phyloP scores from a whole-genome alignment of 2,888 invertebrate genomes.

The Dromius quadrimaculatus region DNA sequence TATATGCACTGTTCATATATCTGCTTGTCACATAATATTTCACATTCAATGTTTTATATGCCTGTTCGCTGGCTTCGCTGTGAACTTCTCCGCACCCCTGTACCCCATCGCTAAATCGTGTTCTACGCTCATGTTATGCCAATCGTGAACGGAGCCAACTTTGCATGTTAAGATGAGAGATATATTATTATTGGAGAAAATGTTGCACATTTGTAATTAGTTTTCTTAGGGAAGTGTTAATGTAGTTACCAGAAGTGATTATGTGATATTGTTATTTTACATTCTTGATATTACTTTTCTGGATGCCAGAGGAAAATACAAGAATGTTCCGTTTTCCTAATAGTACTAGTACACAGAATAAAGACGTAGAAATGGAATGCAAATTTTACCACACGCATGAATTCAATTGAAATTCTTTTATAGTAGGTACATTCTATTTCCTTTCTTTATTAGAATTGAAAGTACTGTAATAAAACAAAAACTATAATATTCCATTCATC shows the following conservation, averaged over 20 bases:
- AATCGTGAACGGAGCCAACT: neutral
- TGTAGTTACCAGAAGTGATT: too few species aligned
- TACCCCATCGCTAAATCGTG: neutral
- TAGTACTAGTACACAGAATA: constrained; percentile 1
- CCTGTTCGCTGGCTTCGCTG: constrained; percentile 19
- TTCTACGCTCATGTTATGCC: neutral
- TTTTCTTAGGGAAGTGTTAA: too few species aligned
- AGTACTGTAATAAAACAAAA: constrained; percentile 31
- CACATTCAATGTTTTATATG: constrained; percentile 41
- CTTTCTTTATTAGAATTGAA: constrained; percentile 22
- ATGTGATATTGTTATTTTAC: too few species aligned
- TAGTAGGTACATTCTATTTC: constrained; percentile 13
- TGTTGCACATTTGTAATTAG: neutral
- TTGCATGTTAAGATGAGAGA: neutral
- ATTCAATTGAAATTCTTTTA: neutral
- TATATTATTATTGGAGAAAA: neutral
- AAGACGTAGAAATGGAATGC: constrained; percentile 9
- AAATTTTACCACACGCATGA: constrained; percentile 16
- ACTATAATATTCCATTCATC: constrained; percentile 6
- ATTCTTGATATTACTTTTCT: neutral
- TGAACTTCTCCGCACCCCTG: neutral
- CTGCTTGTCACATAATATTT: constrained; percentile 49
- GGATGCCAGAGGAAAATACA: too few species aligned
- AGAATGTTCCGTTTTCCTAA: neutral
- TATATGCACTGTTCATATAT: constrained; percentile 44